Percentiles rank a stretch among this genome's conserved stretches.
Conservation (phyloP, 2,797 vertebrate species). For the Anisognathus igniventris region DNA sequence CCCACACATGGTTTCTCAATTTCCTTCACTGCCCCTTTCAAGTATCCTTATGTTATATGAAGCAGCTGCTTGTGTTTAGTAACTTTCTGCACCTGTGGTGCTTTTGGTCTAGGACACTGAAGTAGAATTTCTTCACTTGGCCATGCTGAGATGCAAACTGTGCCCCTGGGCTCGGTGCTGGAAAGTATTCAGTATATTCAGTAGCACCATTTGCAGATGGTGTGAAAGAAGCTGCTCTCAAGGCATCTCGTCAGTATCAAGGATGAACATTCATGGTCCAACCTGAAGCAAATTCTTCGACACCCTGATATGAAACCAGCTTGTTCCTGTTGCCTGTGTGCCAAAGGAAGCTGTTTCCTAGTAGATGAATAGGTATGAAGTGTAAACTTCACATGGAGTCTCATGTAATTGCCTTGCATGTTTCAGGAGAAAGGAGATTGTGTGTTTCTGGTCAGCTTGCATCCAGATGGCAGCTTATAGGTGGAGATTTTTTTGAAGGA, state of each 20-base stretch:
- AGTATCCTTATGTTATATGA: background rate
- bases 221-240: slow-evolving; percentile 13
- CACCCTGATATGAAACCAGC: background rate
- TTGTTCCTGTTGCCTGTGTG: background rate
- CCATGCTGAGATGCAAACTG: background rate
- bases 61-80: slow-evolving; percentile 8
- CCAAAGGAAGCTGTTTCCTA: slow-evolving; percentile 16
- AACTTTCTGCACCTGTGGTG: slow-evolving; percentile 24
- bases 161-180: background rate
- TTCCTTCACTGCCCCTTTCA: slow-evolving; percentile 18
- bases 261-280: background rate
- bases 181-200: background rate
- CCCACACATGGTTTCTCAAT: background rate
- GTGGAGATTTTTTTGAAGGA: background rate
- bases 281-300: slow-evolving; percentile 12
- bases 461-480: background rate
- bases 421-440: background rate
- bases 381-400: background rate
- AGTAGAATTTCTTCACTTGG: background rate
- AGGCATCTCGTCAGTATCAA: background rate
- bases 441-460: background rate
- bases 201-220: slow-evolving; percentile 9
- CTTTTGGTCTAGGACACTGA: background rate
- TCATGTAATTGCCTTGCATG: background rate
- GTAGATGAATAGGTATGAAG: slow-evolving; percentile 11